These are phyloP conservation scores for Trachops cirrhosus DNA, from an alignment of 2,797 vertebrate genomes.

Conservation along the genomic window DNA sequence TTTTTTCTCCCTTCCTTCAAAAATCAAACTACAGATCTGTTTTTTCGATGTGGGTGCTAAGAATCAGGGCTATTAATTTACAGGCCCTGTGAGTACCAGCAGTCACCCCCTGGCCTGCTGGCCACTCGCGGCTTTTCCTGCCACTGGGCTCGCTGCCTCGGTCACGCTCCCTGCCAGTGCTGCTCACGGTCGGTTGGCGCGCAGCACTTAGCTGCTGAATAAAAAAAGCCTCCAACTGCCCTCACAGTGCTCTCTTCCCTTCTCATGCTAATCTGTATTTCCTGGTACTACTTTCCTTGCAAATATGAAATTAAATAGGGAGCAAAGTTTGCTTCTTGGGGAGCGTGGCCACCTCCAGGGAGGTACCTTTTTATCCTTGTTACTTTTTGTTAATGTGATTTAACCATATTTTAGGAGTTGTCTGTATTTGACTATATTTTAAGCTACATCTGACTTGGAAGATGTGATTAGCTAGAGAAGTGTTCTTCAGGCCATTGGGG, in stretches of 20 bases:
- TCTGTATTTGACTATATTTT: not conserved
- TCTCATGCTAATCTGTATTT: not conserved
- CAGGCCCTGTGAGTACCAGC: not conserved
- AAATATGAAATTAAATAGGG: not conserved
- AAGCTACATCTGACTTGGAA: constrained; percentile 23
- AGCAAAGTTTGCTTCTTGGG: not conserved
- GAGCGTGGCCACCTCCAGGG: not conserved
- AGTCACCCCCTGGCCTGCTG: not conserved
- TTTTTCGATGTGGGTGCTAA: not conserved
- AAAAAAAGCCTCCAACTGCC: not conserved
- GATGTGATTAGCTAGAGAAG: constrained; percentile 30
- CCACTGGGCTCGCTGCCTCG: not conserved
- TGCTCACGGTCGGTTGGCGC: fast-evolving
- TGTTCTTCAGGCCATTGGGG: not conserved
- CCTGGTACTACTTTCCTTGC: not conserved
- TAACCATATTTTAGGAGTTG: constrained; percentile 7
- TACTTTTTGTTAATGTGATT: not conserved
- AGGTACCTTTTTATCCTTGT: not conserved
- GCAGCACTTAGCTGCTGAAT: not conserved
- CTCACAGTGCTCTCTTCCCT: not conserved
- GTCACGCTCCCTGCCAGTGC: no score
- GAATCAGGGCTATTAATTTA: not conserved
- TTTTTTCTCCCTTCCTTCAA: not conserved
- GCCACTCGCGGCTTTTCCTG: not conserved
- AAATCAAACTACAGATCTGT: not conserved